Conservation (phyloP, 2,797 vertebrate species). For the Fundulus diaphanus region DNA sequence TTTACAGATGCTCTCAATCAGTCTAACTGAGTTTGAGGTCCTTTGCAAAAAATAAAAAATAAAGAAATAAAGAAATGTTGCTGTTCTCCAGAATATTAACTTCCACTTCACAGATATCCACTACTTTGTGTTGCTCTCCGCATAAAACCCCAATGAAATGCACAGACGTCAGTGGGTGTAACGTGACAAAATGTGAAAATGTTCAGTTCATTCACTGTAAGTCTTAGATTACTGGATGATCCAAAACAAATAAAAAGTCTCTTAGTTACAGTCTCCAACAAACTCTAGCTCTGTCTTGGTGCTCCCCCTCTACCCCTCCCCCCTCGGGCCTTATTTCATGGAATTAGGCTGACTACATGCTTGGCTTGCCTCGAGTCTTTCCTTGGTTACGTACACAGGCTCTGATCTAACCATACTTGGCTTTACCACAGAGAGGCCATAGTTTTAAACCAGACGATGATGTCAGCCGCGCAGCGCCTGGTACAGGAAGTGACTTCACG, state of each 20-base stretch:
- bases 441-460: constrained; percentile 75
- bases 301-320: constrained; percentile 49
- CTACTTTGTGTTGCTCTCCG: neutral
- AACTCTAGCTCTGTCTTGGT: constrained; percentile 48
- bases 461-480: constrained; percentile 65
- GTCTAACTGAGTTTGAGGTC: neutral
- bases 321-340: no score
- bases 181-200: neutral
- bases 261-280: constrained; percentile 69
- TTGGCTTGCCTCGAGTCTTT: constrained; percentile 72
- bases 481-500: constrained; percentile 73
- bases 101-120: neutral
- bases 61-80: no score
- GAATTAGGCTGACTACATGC: constrained; percentile 75
- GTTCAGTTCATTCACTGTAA: neutral
- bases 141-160: neutral
- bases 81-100: neutral
- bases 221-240: neutral
- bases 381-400: constrained; percentile 72
- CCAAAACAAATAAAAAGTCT: constrained; percentile 10
- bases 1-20: no score
- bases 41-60: neutral
- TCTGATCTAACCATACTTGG: constrained; percentile 75
- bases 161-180: no score
- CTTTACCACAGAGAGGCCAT: constrained; percentile 72